These are phyloP conservation scores for Neoarius graeffei DNA, from an alignment of 2,113 vertebrate genomes.

Conservation along the genomic window DNA sequence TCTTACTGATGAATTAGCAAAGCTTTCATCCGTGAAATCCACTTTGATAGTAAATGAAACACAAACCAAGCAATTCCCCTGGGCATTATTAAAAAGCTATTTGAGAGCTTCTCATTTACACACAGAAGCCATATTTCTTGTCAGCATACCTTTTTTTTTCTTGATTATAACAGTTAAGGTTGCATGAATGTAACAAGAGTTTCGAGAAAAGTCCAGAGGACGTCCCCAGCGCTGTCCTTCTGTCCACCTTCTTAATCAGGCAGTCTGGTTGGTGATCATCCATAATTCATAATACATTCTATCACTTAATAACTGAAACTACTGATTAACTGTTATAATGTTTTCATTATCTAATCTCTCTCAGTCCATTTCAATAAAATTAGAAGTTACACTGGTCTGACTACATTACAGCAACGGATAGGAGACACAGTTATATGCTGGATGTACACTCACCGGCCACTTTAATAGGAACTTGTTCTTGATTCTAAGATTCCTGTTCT, in stretches of 20 bases:
- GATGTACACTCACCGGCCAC: no score
- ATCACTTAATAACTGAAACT: neutral
- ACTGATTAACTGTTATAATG: neutral
- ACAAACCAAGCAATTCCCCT: neutral
- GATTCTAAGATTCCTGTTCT: no score
- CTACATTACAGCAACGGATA: neutral
- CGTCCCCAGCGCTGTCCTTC: neutral
- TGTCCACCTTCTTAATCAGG: neutral
- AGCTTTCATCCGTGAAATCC: neutral
- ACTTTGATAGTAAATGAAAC: neutral
- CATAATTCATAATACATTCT: slow-evolving; percentile 11
- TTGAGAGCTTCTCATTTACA: neutral
- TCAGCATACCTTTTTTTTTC: neutral
- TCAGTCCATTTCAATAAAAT: neutral
- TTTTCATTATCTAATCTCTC: neutral
- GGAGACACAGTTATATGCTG: no score
- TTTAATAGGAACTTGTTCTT: no score
- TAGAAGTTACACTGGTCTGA: neutral
- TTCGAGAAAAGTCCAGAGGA: neutral
- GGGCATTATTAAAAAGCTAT: neutral
- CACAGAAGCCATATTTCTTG: neutral
- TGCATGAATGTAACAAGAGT: neutral
- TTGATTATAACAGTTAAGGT: neutral
- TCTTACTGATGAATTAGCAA: slow-evolving; percentile 10
- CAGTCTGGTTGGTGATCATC: neutral